Conservation (phyloP, 2,888 invertebrate genomes). For the Mayetiola destructor region DNA sequence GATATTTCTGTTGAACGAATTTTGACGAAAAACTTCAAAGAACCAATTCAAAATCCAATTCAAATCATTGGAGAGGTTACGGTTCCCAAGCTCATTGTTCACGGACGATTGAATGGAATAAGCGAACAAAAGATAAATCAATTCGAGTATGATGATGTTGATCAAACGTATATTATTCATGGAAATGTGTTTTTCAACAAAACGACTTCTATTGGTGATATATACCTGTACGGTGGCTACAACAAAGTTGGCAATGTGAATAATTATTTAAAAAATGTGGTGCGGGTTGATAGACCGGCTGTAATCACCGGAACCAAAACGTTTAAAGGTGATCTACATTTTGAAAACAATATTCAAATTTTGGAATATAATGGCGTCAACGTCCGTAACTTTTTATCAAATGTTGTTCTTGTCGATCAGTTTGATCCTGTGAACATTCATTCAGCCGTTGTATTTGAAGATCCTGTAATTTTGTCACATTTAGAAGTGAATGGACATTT, state of each 20-base stretch:
- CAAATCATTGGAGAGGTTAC: slow-evolving; percentile 26
- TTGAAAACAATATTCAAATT: slow-evolving; percentile 29
- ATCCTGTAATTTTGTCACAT: slow-evolving; percentile 25
- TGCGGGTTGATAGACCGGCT: slow-evolving; percentile 24
- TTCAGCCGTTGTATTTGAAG: slow-evolving; percentile 30
- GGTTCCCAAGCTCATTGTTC: slow-evolving; percentile 21
- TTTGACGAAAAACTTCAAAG: slow-evolving; percentile 27
- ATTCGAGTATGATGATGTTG: slow-evolving; percentile 23
- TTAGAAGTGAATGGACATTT: slow-evolving; percentile 26
- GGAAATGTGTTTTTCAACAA: slow-evolving; percentile 23
- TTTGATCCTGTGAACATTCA: slow-evolving; percentile 25
- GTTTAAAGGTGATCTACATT: slow-evolving; percentile 27
- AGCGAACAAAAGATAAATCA: slow-evolving; percentile 19
- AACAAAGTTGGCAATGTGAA: slow-evolving; percentile 24
- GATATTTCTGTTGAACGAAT: slow-evolving; percentile 30
- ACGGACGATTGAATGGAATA: slow-evolving; percentile 22
- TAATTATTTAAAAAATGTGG: slow-evolving; percentile 24
- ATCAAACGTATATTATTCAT: slow-evolving; percentile 24
- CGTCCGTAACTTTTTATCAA: slow-evolving; percentile 28
- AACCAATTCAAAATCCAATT: slow-evolving; percentile 24
- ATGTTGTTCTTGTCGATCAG: slow-evolving; percentile 32
- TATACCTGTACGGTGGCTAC: slow-evolving; percentile 25
- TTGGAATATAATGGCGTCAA: slow-evolving; percentile 27
- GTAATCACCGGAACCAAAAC: slow-evolving; percentile 25
- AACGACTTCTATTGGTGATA: slow-evolving; percentile 20